phyloP scores from a whole-genome alignment of 2,113 vertebrate genomes.

The Mormyrus iriodes region DNA sequence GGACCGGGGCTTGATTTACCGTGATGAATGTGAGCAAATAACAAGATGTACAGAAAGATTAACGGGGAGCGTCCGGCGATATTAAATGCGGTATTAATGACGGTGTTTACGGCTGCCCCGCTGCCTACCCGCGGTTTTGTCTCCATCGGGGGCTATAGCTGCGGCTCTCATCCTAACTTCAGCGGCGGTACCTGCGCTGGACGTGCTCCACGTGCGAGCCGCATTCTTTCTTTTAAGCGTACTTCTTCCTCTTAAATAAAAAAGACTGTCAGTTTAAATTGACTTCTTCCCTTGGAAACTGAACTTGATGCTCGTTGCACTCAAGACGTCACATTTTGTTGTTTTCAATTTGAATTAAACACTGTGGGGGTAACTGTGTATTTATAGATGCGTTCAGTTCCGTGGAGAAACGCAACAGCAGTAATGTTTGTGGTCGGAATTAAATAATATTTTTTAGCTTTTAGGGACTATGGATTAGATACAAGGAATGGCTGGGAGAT shows the following conservation, averaged over 20 bases:
- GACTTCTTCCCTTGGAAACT: not conserved
- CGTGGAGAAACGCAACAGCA: not conserved
- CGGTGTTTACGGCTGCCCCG: not conserved
- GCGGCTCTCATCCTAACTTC: not conserved
- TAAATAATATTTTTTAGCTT: not conserved
- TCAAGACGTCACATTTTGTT: not conserved
- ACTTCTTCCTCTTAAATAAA: not conserved
- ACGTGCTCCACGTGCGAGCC: not conserved
- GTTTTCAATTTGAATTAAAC: not conserved
- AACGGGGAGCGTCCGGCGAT: not conserved
- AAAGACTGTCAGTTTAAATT: not conserved
- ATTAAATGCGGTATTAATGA: not conserved
- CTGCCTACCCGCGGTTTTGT: not conserved
- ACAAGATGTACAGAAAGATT: not conserved
- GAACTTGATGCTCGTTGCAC: not conserved
- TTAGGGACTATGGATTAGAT: not conserved
- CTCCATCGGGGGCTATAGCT: not conserved
- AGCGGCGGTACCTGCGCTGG: not conserved
- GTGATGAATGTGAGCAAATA: not conserved
- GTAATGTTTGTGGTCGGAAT: not conserved
- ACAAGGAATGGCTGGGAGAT: not conserved
- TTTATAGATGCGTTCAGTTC: not conserved
- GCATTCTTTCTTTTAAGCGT: not conserved
- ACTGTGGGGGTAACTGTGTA: not conserved
- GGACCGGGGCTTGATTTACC: not conserved